Percentiles rank a stretch among this genome's conserved stretches.
phyloP scores from a whole-genome alignment of 2,113 vertebrate species.

The Paradoxurus hermaphroditus region DNA sequence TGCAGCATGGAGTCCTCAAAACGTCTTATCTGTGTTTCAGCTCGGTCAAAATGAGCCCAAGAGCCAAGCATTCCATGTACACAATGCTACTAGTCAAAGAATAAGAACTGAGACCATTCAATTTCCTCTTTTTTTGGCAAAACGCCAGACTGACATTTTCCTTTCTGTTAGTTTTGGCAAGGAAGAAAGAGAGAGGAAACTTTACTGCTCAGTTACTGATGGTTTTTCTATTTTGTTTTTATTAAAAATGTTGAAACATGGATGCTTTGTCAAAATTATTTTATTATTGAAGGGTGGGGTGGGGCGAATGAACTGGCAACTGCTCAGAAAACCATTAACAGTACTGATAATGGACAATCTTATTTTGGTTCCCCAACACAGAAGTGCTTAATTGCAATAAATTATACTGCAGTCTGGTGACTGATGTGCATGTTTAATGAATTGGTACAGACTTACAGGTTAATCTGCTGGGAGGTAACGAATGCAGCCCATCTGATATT shows the following conservation, averaged over 20 bases:
- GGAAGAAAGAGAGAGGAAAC: conserved; percentile 83
- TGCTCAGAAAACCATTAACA: conserved; percentile 85
- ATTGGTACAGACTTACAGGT: conserved; percentile 84
- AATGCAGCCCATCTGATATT: conserved; percentile 85
- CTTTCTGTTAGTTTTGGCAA: conserved; percentile 90
- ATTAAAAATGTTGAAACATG: conserved; percentile 91
- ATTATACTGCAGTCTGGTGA: conserved; percentile 80
- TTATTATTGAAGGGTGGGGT: conserved; percentile 88
- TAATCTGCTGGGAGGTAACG: conserved; percentile 86
- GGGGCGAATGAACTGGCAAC: conserved; percentile 84
- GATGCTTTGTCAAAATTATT: conserved; percentile 88
- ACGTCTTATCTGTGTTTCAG: conserved; percentile 86
- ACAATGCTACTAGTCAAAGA: conserved; percentile 90
- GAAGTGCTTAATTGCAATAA: conserved; percentile 84
- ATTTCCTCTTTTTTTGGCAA: conserved; percentile 86
- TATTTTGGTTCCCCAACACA: conserved; percentile 77
- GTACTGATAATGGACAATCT: conserved; percentile 85
- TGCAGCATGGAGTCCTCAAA: conserved; percentile 82
- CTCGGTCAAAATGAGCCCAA: conserved; percentile 83
- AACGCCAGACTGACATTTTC: conserved; percentile 87
- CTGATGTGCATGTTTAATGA: conserved; percentile 84
- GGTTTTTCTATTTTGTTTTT: conserved; percentile 90
- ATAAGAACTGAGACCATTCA: conserved; percentile 84
- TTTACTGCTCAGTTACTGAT: conserved; percentile 89
- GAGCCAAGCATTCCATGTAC: conserved; percentile 83